A percentile compares a stretch with the other conserved stretches of the same genome.
phyloP scores from a whole-genome alignment of 2,113 vertebrate genomes.

The Lycaon pictus region DNA sequence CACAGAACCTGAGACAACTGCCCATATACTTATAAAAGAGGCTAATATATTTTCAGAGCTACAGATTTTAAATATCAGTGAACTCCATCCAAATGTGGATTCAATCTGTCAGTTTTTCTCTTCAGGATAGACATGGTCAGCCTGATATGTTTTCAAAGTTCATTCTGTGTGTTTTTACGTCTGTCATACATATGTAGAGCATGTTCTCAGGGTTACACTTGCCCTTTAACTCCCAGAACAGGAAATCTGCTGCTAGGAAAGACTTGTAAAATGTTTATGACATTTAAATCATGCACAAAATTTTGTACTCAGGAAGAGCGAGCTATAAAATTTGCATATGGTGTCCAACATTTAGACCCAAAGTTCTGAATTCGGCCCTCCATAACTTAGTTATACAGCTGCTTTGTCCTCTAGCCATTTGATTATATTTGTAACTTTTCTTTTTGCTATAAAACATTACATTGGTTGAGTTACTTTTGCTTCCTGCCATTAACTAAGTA shows the following conservation, averaged over 20 bases:
- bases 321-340: slow-evolving; percentile 74
- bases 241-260: slow-evolving; percentile 77
- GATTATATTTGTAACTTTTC: not conserved
- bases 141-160: slow-evolving; percentile 56
- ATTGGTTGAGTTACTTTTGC: not conserved
- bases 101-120: slow-evolving; percentile 11
- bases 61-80: not conserved
- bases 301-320: slow-evolving; percentile 75
- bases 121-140: slow-evolving; percentile 54
- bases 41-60: not conserved
- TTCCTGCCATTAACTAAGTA: not conserved
- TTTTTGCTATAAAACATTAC: not conserved
- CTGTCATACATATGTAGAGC: slow-evolving; percentile 74
- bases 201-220: slow-evolving; percentile 74
- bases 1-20: not conserved
- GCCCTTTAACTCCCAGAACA: slow-evolving; percentile 75
- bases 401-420: not conserved
- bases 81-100: not conserved
- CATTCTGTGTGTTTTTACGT: slow-evolving; percentile 68
- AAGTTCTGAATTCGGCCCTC: slow-evolving; percentile 32
- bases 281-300: slow-evolving; percentile 64
- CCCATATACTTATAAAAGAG: not conserved
- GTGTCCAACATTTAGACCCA: slow-evolving; percentile 63
- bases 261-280: slow-evolving; percentile 76
- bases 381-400: not conserved